Conservation (phyloP, 1,140 invertebrate genomes). For the Cyclina sinensis region DNA sequence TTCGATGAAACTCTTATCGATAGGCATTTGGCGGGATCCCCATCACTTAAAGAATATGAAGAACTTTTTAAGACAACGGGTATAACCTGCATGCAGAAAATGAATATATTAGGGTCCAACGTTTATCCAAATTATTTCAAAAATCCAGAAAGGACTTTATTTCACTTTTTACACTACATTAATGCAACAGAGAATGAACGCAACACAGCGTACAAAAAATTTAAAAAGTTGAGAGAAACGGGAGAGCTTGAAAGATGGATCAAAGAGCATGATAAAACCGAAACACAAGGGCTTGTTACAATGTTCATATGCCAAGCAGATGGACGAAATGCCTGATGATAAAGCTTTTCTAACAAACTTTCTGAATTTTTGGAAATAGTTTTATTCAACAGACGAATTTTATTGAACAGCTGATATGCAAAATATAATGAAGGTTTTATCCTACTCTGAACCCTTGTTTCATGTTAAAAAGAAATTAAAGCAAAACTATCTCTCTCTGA, state of each 20-base stretch:
- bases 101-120: conserved; percentile 27
- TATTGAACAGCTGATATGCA: too few relatives aligned
- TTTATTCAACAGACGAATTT: too few relatives aligned
- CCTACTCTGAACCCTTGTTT: too few relatives aligned
- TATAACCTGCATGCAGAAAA: conserved; percentile 13
- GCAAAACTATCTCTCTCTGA: too few relatives aligned
- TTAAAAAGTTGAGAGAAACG: background rate
- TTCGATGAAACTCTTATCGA: background rate
- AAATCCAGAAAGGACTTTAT: conserved; percentile 1
- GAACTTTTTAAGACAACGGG: background rate
- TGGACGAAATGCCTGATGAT: too few relatives aligned
- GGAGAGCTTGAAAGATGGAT: conserved; percentile 36
- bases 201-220: background rate
- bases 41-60: conserved; percentile 21
- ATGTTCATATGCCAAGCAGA: conserved; percentile 17
- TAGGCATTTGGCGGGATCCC: background rate
- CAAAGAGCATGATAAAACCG: background rate
- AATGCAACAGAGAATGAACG: conserved; percentile 8
- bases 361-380: too few relatives aligned
- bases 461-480: too few relatives aligned
- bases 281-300: background rate
- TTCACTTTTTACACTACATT: too few relatives aligned
- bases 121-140: background rate
- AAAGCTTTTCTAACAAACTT: too few relatives aligned
- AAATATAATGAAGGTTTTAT: too few relatives aligned